Base-by-base conservation (phyloP, 2,888 invertebrate genomes). In the Drosophila kuntzei region DNA sequence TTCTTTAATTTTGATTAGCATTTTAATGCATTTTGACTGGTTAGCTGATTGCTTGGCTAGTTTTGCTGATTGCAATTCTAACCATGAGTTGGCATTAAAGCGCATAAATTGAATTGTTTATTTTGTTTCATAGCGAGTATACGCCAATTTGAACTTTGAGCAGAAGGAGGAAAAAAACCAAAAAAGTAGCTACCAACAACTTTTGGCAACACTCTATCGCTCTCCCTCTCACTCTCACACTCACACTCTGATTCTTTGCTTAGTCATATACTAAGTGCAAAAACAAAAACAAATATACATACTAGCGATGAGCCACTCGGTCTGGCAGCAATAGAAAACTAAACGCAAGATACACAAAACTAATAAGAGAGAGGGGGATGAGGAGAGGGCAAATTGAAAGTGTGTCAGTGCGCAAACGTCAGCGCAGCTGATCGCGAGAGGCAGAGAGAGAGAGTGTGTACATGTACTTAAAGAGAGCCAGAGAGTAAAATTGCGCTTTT, bases 391-490 rank as follows among this genome's bases (percentile, higher is more conserved):
- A 46, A 46, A 20, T 20, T 25, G 71, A 79, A 85, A 88, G 89
- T 85, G 89, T 85, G 85, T 85, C 85, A 85, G 77, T 79, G 89
- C 87, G 82, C 89, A 70, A 71, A 80, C 87, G 87, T 76, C 59
- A 79, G 74, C 82, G 84, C 89, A 89, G 89, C 89, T 88, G 85
- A 85, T 85, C 85, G 87, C 44, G 53, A 27, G 57, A 27, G 60
- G 16, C 11, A 12, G 41, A 18, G 18, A 29, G 27, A 12, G 18
- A 12, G 18, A 7, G 39, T 46, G 50, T 34, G 32, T 7, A 6
- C 22, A 6, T 16, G n/a, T 32, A 14, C 18, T n/a, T 27, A 12
- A 14, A 57, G 5, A 41, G 37, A 50, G 16, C 12, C 18, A 47
- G 43, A 18, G 49, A 11, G 27, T 2, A 8, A 25, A 27, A 18